These are phyloP conservation scores for Macropis europaea DNA, from an alignment of 2,888 invertebrate species.

Conservation along the genomic window DNA sequence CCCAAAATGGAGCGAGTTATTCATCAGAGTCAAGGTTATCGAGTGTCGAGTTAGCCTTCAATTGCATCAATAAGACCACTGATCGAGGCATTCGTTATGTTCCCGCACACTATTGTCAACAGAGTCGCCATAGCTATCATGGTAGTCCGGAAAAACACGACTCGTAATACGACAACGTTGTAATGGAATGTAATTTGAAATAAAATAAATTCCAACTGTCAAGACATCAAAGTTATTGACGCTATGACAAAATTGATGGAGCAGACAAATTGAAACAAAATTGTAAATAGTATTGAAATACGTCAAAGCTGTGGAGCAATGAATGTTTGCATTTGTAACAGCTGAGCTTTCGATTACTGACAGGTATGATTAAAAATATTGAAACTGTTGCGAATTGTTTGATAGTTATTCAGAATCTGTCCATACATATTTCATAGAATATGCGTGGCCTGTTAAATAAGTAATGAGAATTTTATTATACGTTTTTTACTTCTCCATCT, in stretches of 20 bases:
- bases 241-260: background rate
- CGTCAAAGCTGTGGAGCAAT: too few relatives aligned
- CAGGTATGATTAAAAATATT: too few relatives aligned
- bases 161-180: background rate
- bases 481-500: too few relatives aligned
- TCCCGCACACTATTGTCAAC: background rate
- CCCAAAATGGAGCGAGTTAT: background rate
- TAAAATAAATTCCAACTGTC: slow-evolving; percentile 36
- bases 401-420: too few relatives aligned
- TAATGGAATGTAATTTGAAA: slow-evolving; percentile 15
- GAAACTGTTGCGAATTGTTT: too few relatives aligned
- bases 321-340: too few relatives aligned
- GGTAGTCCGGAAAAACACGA: background rate
- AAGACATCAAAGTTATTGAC: slow-evolving; percentile 12
- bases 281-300: too few relatives aligned
- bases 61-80: slow-evolving; percentile 25
- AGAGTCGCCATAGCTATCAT: slow-evolving; percentile 7
- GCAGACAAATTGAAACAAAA: background rate
- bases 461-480: too few relatives aligned
- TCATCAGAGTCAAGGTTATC: slow-evolving; percentile 8
- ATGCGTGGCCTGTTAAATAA: too few relatives aligned
- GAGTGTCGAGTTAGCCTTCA: background rate
- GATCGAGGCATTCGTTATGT: background rate
- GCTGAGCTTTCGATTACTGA: too few relatives aligned
- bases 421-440: too few relatives aligned